These are phyloP conservation scores for Mimachlamys varia DNA, from an alignment of 2,888 invertebrate genomes.

Conservation along the genomic window DNA sequence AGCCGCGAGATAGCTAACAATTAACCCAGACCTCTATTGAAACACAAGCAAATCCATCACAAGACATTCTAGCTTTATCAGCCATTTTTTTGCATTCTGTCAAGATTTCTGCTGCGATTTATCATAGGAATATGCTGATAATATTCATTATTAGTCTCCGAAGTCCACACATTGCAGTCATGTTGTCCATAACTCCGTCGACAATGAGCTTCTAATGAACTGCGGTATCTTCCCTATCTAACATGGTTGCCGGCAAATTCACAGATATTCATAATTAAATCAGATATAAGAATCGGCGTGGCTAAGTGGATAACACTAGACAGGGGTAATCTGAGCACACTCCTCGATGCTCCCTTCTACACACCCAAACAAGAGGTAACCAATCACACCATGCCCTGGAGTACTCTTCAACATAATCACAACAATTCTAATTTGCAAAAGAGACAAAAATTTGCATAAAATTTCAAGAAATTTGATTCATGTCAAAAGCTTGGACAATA, in stretches of 20 bases:
- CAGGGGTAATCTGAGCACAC: neutral
- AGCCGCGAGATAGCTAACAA: neutral
- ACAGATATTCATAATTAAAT: slow-evolving; percentile 21
- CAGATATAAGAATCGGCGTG: neutral
- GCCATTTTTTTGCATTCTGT: slow-evolving; percentile 4
- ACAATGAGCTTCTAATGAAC: slow-evolving; percentile 28
- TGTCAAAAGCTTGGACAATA: neutral
- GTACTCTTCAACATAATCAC: neutral
- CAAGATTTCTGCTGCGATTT: slow-evolving; percentile 9
- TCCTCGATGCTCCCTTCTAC: neutral
- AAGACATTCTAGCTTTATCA: neutral
- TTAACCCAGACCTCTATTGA: neutral
- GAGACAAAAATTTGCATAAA: slow-evolving; percentile 28
- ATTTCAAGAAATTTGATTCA: slow-evolving; percentile 5
- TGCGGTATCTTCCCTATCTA: neutral
- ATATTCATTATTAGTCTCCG: slow-evolving; percentile 14
- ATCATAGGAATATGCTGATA: slow-evolving; percentile 25
- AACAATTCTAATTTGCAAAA: slow-evolving; percentile 2
- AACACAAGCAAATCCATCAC: slow-evolving; percentile 12
- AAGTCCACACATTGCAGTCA: neutral
- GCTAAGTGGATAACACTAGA: neutral
- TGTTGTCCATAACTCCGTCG: neutral
- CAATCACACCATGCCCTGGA: neutral
- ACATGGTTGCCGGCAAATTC: slow-evolving; percentile 22
- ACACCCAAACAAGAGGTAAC: neutral